Evolutionary conservation across 2,888 invertebrate species (phyloP), one percentile per base, ranked within the genome.

Genomic region (Ferrisia virgata): DNA sequence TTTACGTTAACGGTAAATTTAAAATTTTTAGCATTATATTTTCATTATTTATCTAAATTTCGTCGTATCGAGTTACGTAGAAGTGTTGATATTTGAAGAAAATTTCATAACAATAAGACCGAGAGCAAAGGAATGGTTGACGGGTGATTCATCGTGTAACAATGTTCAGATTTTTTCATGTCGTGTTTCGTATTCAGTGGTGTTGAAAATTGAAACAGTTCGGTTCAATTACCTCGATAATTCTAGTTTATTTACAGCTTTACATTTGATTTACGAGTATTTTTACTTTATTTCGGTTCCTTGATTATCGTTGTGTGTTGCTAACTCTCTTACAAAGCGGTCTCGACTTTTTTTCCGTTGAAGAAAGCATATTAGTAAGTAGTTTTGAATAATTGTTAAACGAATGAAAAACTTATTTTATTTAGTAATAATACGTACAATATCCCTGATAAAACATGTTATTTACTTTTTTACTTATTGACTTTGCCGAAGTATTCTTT

Each of bases 401-500:
- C 82, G 53, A 11, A 76, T 53, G 39, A 82, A 81, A 85, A 47
- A 28, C 53, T 8, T 53, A 76, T 76, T 85, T 28, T 85, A 82
- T 22, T 40, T 53, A 76, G 53, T 82, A 11, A 28, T 64, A 33
- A 47, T n/a, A 36, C 80, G 11, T 72, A 22, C 53, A 53, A 53
- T 53, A 53, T 28, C 28, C 2, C 13, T 64, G 64, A 64, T 25
- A 64, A 18, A 80, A 47, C 22, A 0, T n/a, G 25, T 81, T n/a
- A 43, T 47, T 15, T 69, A 4, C 11, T n/a, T 39, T 40, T 58
- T 86, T 78, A 86, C 64, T 86, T 85, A 85, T 87, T 87, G 9
- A 87, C 87, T 86, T 86, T 93, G 86, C 92, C 90, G 89, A 98
- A 98, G 89, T 97, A 98, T 88, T 95, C 92, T 88, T 95, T 94